phyloP scores from a whole-genome alignment of 1,140 invertebrate species.

The Proctacanthus coquilletti region DNA sequence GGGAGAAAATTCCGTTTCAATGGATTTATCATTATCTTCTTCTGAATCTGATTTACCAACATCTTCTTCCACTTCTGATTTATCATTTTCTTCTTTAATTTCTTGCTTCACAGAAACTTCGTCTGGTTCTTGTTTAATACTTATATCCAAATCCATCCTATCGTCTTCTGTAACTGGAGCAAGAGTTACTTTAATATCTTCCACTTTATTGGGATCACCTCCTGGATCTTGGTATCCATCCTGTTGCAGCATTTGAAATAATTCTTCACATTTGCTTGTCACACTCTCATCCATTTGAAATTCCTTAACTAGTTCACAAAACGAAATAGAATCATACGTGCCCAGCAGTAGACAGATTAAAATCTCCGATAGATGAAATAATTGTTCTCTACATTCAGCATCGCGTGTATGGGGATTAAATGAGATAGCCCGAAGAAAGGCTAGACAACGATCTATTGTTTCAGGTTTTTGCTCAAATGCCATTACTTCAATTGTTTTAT shows the following conservation, averaged over 20 bases:
- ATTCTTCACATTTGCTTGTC: neutral
- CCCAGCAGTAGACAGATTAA: slow-evolving; percentile 22
- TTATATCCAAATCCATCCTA: neutral
- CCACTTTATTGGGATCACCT: neutral
- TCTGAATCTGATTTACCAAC: neutral
- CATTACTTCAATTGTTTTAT: slow-evolving; percentile 20
- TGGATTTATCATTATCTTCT: neutral
- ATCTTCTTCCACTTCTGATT: neutral
- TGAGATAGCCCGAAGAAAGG: slow-evolving; percentile 17
- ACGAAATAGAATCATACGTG: slow-evolving; percentile 18
- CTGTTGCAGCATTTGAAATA: slow-evolving; percentile 9
- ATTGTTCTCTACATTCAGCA: slow-evolving; percentile 15
- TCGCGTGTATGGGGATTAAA: slow-evolving; percentile 17
- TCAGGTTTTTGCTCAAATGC: slow-evolving; percentile 20
- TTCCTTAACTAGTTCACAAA: slow-evolving; percentile 8
- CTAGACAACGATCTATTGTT: slow-evolving; percentile 20
- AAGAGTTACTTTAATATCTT: neutral
- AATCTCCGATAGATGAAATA: slow-evolving; percentile 24
- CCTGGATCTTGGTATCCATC: neutral
- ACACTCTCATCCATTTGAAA: slow-evolving; percentile 1
- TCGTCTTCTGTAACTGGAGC: neutral
- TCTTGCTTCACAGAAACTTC: neutral
- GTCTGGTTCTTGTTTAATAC: neutral
- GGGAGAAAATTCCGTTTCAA: slow-evolving; percentile 10
- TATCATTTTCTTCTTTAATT: neutral